Conservation (phyloP, 92 coral and sea anemone species). For the Bergia puertoricense region DNA sequence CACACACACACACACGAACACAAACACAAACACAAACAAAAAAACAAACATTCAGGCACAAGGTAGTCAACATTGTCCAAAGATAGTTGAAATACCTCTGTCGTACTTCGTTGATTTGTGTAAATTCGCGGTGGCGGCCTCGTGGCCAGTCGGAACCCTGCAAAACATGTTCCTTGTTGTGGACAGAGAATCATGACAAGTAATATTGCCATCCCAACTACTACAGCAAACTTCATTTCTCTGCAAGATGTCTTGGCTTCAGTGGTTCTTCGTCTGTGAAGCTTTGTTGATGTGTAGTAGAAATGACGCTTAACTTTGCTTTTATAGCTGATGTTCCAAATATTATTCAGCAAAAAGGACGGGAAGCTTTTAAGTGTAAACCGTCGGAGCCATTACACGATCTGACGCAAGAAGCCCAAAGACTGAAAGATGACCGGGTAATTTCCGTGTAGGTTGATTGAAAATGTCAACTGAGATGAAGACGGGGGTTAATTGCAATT, state of each 20-base stretch:
- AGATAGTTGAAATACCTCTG: background rate
- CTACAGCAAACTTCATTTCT: background rate
- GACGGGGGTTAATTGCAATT: no score
- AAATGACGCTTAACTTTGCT: background rate
- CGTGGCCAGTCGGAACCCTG: background rate
- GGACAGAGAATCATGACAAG: background rate
- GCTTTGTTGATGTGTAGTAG: background rate
- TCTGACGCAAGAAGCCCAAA: background rate
- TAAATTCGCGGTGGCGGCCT: background rate
- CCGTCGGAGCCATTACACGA: background rate
- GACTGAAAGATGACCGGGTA: no score
- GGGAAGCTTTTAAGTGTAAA: background rate
- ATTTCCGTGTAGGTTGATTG: no score
- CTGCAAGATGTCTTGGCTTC: background rate
- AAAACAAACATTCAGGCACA: background rate
- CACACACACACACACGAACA: no score
- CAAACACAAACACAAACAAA: background rate
- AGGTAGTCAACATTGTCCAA: background rate
- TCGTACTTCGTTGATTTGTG: background rate
- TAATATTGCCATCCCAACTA: background rate
- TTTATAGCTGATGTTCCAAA: background rate
- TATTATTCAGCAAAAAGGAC: background rate
- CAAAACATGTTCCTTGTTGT: background rate
- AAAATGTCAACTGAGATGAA: no score
- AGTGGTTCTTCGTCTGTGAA: background rate